These are phyloP conservation scores for Lepidocolaptes lacrymiger DNA, from an alignment of 2,797 vertebrate species.

Conservation along the genomic window DNA sequence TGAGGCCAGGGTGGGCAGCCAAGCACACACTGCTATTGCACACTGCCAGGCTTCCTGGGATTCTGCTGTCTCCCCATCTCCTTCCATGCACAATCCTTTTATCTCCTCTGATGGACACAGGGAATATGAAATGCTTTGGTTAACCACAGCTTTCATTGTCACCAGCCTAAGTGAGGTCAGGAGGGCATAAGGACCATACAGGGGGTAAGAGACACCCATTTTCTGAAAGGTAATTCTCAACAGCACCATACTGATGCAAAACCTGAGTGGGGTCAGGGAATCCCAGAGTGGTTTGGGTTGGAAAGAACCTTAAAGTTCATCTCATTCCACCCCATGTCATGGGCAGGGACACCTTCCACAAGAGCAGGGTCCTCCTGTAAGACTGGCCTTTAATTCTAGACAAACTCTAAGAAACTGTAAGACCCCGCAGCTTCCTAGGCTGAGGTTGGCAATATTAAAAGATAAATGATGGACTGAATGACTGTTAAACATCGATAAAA, in stretches of 20 bases:
- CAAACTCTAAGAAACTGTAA: neutral
- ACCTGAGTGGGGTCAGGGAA: accelerated
- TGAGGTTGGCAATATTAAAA: neutral
- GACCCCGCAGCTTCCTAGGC: neutral
- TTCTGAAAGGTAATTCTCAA: neutral
- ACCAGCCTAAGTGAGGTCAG: neutral
- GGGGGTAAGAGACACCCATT: neutral
- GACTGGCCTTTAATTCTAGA: neutral
- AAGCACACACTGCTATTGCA: neutral
- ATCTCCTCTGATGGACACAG: neutral
- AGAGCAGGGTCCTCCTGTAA: neutral
- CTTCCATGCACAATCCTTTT: neutral
- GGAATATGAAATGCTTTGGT: neutral
- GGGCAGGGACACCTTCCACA: neutral
- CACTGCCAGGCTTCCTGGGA: neutral
- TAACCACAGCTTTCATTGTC: neutral
- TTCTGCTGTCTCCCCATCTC: neutral
- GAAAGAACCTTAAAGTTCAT: neutral
- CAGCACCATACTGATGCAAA: accelerated
- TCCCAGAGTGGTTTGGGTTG: neutral
- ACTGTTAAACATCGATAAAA: neutral
- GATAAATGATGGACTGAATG: neutral
- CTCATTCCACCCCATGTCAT: neutral
- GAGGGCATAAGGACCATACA: neutral
- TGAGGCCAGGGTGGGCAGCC: neutral